These are phyloP conservation scores for Polydesmus complanatus DNA, from an alignment of 2,888 invertebrate species.

Conservation along the genomic window DNA sequence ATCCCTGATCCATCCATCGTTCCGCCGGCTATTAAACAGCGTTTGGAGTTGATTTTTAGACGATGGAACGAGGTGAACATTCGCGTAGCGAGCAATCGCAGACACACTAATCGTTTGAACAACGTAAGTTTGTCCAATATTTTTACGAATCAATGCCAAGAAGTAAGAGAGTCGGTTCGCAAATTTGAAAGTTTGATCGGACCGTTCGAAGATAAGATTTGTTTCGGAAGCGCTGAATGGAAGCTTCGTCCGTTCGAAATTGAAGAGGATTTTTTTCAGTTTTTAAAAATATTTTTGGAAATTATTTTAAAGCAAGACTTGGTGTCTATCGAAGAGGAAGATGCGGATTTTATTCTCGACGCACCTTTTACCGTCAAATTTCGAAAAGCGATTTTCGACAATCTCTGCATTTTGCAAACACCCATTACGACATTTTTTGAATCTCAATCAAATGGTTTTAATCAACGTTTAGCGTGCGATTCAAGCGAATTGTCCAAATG, in stretches of 20 bases:
- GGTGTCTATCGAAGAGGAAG: background rate
- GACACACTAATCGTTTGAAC: background rate
- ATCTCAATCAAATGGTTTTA: background rate
- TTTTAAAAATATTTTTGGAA: background rate
- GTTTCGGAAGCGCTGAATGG: background rate
- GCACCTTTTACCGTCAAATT: too few relatives aligned
- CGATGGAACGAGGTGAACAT: background rate
- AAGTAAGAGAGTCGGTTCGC: background rate
- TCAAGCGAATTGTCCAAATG: background rate
- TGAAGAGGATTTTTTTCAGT: constrained; percentile 1
- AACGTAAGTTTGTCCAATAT: background rate
- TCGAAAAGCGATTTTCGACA: background rate
- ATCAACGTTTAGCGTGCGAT: background rate
- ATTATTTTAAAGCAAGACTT: background rate
- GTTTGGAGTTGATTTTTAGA: background rate
- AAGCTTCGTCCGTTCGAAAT: background rate
- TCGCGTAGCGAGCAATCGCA: background rate
- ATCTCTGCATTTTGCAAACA: too few relatives aligned
- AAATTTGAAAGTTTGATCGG: background rate
- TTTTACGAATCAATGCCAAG: background rate
- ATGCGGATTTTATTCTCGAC: background rate
- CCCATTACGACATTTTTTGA: too few relatives aligned
- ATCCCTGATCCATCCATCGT: constrained; percentile 1
- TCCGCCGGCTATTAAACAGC: background rate
- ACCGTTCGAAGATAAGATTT: background rate